Percentiles rank a stretch among this genome's conserved stretches.
Evolutionary conservation across 1,140 invertebrate species (phyloP).

Genomic region (Galleria mellonella): DNA sequence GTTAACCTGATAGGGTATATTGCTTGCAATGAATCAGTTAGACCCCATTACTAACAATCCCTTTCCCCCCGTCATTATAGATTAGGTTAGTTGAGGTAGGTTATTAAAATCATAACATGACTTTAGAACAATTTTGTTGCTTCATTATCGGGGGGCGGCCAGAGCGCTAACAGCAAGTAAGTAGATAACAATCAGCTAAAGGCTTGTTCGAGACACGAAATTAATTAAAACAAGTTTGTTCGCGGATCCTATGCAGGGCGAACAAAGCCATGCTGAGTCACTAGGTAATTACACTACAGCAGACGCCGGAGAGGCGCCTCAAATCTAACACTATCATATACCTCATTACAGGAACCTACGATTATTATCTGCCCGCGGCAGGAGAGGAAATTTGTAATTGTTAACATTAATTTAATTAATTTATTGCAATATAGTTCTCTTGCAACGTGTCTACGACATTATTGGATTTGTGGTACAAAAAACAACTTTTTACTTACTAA

Average conservation of each 20-base stretch:
- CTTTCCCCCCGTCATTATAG: too few relatives aligned
- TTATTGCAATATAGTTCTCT: too few relatives aligned
- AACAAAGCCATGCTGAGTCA: conserved; percentile 70
- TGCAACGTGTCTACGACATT: too few relatives aligned
- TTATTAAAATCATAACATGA: conserved; percentile 35
- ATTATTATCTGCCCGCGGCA: not conserved
- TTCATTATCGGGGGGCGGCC: conserved; percentile 60
- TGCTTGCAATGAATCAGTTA: too few relatives aligned
- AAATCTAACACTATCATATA: conserved; percentile 51
- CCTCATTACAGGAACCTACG: conserved; percentile 5
- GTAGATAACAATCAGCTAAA: conserved; percentile 71
- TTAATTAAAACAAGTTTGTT: conserved; percentile 75
- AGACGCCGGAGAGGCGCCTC: conserved; percentile 45
- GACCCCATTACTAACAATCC: too few relatives aligned
- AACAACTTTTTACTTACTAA: too few relatives aligned
- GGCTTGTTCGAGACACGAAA: conserved; percentile 72
- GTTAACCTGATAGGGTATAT: too few relatives aligned
- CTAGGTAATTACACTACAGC: conserved; percentile 65
- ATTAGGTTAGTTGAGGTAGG: not conserved
- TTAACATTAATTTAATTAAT: too few relatives aligned
- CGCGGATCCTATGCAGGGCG: conserved; percentile 68
- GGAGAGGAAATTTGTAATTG: too few relatives aligned
- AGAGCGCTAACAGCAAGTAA: conserved; percentile 66
- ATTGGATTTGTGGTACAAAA: too few relatives aligned
- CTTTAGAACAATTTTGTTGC: conserved; percentile 56